Conservation (phyloP, 2,113 vertebrate genomes). For the Gadus chalcogrammus region DNA sequence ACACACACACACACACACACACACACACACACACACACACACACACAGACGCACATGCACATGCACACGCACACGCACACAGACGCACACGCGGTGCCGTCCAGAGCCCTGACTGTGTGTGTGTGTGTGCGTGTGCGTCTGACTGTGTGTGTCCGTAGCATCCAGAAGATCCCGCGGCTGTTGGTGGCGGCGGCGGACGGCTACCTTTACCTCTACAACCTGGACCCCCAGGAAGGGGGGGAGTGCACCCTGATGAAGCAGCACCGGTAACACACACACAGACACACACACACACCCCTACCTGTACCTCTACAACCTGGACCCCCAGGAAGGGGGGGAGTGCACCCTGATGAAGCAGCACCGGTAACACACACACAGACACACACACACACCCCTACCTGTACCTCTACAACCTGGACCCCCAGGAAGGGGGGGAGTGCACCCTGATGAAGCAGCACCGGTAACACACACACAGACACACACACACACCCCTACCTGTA, state of each 20-base stretch:
- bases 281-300: constrained; percentile 47
- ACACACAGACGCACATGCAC: neutral
- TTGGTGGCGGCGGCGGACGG: constrained; percentile 93
- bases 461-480: constrained; percentile 62
- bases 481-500: constrained; percentile 76
- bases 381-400: constrained; percentile 64
- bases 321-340: constrained; percentile 96
- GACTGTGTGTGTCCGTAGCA: constrained; percentile 64
- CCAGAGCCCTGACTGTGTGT: neutral
- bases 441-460: constrained; percentile 98
- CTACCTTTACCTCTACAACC: constrained; percentile 96
- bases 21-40: neutral
- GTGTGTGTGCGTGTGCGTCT: no score
- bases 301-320: constrained; percentile 96
- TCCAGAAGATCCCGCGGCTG: constrained; percentile 95
- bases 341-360: constrained; percentile 98
- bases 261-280: constrained; percentile 82
- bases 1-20: neutral
- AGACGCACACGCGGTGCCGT: no score
- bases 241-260: constrained; percentile 98
- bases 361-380: constrained; percentile 74
- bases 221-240: constrained; percentile 96
- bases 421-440: constrained; percentile 96
- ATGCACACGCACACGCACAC: neutral
- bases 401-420: constrained; percentile 97